phyloP scores from a whole-genome alignment of 2,888 invertebrate species.

The Itoplectis maculator region DNA sequence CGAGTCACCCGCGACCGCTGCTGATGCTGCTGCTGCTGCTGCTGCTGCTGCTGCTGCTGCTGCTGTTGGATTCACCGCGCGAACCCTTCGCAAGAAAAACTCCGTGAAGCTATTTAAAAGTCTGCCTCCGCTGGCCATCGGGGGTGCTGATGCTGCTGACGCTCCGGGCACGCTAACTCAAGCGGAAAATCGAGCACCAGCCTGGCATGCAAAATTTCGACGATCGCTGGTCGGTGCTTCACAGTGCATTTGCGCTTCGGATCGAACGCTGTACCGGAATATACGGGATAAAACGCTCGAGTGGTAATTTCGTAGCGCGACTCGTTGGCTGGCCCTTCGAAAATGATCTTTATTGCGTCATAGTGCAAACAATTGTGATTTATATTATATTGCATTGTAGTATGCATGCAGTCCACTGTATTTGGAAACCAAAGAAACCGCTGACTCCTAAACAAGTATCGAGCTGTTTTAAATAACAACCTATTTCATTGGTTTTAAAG shows the following conservation, averaged over 20 bases:
- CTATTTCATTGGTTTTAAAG: too few relatives aligned
- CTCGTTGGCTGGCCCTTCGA: not conserved
- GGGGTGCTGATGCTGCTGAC: constrained; percentile 45
- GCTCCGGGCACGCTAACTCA: constrained; percentile 34
- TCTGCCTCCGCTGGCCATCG: constrained; percentile 26
- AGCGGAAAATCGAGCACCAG: constrained; percentile 50
- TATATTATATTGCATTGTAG: too few relatives aligned
- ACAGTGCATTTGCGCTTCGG: constrained; percentile 1
- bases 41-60: too few relatives aligned
- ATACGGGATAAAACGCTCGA: not conserved
- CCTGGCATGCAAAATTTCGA: constrained; percentile 43
- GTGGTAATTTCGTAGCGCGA: not conserved
- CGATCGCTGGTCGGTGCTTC: constrained; percentile 23
- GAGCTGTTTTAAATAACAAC: too few relatives aligned
- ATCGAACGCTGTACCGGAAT: not conserved
- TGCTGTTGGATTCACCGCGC: constrained; percentile 5
- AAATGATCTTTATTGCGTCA: not conserved
- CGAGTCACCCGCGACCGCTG: constrained; percentile 39
- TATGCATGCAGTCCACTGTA: too few relatives aligned
- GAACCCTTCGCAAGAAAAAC: constrained; percentile 25
- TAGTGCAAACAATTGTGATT: too few relatives aligned
- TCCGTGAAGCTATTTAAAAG: constrained; percentile 42
- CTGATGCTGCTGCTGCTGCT: not conserved
- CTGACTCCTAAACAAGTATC: too few relatives aligned
- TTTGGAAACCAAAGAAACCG: too few relatives aligned